Evolutionary conservation across 53 echinoderm and acorn worm genomes (phyloP).

Genomic region (Mesocentrotus franciscanus): DNA sequence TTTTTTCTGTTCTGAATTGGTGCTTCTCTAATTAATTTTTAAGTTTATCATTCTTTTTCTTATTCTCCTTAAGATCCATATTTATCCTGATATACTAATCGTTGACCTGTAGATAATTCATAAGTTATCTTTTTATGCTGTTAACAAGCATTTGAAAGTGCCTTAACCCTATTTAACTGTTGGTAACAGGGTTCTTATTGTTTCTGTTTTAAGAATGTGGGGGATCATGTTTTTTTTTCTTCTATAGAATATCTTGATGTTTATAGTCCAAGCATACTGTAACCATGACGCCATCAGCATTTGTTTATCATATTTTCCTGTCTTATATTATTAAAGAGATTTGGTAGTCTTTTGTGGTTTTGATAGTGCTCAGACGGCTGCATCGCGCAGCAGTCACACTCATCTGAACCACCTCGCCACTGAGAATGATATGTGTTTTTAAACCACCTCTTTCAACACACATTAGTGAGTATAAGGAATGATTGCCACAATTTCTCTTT

Average conservation of each 20-base stretch:
- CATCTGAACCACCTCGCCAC: constrained; percentile 22
- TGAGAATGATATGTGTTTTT: background rate
- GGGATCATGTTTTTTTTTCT: background rate
- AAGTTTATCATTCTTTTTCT: background rate
- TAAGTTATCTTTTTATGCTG: constrained; percentile 37
- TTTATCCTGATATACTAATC: constrained; percentile 11
- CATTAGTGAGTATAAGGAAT: background rate
- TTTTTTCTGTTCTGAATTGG: constrained; percentile 61
- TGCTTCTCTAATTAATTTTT: constrained; percentile 40
- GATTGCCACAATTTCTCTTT: constrained; percentile 42
- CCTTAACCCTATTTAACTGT: constrained; percentile 38
- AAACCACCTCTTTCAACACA: background rate
- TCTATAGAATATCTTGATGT: background rate
- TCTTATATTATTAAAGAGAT: background rate
- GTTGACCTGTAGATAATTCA: constrained; percentile 39
- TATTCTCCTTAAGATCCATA: constrained; percentile 3
- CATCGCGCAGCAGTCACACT: background rate
- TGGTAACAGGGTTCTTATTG: constrained; percentile 50
- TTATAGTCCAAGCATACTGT: background rate
- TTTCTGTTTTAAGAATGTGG: background rate
- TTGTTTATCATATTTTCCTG: constrained; percentile 34
- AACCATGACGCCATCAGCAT: constrained; percentile 42
- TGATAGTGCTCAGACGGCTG: background rate
- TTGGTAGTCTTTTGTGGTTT: background rate
- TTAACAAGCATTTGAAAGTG: constrained; percentile 22